Evolutionary conservation across 2,888 invertebrate genomes (phyloP), one percentile per base, ranked within the genome.

Genomic region (Mythimna impura): DNA sequence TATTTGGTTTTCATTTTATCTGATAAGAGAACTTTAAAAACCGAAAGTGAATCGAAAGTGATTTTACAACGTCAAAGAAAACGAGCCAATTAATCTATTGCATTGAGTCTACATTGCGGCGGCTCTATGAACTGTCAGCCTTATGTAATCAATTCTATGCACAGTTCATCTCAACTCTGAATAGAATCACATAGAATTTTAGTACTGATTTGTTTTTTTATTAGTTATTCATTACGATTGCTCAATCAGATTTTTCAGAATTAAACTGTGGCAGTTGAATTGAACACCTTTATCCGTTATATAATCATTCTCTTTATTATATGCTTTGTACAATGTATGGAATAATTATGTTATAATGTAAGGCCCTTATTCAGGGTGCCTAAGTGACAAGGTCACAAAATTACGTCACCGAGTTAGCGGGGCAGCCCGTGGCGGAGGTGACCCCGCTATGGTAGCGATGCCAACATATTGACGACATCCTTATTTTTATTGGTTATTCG

Each of bases 391-490:
- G 73, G 73, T 75, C 76, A 71, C 76, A 77, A 76, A 76, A 76
- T 85, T 83, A 76, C 85, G 86, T 86, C 84, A 85, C 80, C 72
- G 66, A 80, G 71, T 73, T 83, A 86, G 83, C 88, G 86, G 90
- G 89, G 84, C 89, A 90, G 83, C 89, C 90, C 90, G 88, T 84
- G 80, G 81, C 86, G 87, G 93, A 93, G 94, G 93, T 94, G 94
- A 94, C 93, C 93, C 93, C 91, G 90, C 90, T 87, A 92, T 91
- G 91, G 91, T 77, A 87, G 84, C 91, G 94, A 92, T 94, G 95
- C 96, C 95, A 96, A 95, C 91, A 91, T 91, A 95, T 95, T 96
- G 96, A 96, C 96, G 95, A 94, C 96, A 96, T 96, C 96, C 96
- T 95, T 96, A 95, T 96, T 95, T 96, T 94, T 95, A 95, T 94